These are phyloP conservation scores for Sphaerodactylus townsendi DNA, from an alignment of 2,113 vertebrate species.

Conservation along the genomic window DNA sequence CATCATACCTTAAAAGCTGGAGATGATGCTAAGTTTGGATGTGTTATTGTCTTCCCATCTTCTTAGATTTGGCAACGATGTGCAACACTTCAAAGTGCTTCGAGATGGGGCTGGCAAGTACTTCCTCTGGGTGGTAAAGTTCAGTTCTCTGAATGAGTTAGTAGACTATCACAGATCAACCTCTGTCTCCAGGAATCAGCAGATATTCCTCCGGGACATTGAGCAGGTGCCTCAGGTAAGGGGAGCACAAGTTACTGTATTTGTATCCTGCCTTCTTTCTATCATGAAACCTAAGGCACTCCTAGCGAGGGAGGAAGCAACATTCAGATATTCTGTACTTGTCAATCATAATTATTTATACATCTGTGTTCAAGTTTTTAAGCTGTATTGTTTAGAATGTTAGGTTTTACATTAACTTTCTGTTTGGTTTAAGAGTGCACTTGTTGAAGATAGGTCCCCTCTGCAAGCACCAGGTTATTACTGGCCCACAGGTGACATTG, in stretches of 20 bases:
- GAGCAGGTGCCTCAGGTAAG: slow-evolving; percentile 97
- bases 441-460: too few species aligned
- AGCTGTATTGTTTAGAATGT: not conserved
- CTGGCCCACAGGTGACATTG: too few species aligned
- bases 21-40: not conserved
- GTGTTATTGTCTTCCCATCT: not conserved
- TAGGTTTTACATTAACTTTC: too few species aligned
- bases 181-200: slow-evolving; percentile 98
- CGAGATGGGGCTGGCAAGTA: slow-evolving; percentile 98
- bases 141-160: slow-evolving; percentile 97
- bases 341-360: not conserved
- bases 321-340: not conserved
- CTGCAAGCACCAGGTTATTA: too few species aligned
- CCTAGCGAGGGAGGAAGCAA: not conserved
- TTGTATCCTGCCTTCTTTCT: not conserved
- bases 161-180: slow-evolving; percentile 98
- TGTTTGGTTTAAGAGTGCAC: too few species aligned
- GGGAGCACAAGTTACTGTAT: not conserved
- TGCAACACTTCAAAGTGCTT: slow-evolving; percentile 99
- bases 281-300: accelerated
- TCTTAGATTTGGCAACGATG: slow-evolving; percentile 95
- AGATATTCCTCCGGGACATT: slow-evolving; percentile 97
- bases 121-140: slow-evolving; percentile 99
- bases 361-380: not conserved
- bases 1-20: not conserved